Conservation (phyloP, 2,113 vertebrate genomes). For the Pelecanoides urinatrix region DNA sequence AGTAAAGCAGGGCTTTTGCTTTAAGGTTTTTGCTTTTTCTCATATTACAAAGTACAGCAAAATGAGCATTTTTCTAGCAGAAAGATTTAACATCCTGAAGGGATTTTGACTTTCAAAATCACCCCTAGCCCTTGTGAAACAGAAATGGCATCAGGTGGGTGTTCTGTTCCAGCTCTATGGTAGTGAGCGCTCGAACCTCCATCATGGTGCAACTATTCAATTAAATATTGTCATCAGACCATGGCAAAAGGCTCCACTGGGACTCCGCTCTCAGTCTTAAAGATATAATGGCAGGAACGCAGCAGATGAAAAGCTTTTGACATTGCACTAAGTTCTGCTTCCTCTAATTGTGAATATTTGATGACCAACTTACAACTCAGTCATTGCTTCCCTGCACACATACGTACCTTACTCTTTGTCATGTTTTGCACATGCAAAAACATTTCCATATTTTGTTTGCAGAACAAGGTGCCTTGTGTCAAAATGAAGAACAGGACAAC, state of each 20-base stretch:
- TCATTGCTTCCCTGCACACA: not conserved
- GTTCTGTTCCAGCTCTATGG: not conserved
- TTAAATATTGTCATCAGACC: not conserved
- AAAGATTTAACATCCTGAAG: not conserved
- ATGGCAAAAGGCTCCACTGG: not conserved
- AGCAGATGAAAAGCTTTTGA: not conserved
- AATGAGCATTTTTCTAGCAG: not conserved
- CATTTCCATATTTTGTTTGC: not conserved
- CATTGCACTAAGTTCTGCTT: not conserved
- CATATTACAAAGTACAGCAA: not conserved
- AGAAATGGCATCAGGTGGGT: not conserved
- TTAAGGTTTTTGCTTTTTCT: conserved; percentile 4
- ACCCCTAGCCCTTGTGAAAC: not conserved
- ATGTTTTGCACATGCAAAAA: not conserved
- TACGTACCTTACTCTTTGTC: not conserved
- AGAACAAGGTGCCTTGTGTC: not conserved
- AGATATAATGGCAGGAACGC: conserved; percentile 7
- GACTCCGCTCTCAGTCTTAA: not conserved
- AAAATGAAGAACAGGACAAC: not conserved
- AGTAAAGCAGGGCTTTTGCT: not conserved
- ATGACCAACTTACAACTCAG: not conserved
- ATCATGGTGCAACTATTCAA: not conserved
- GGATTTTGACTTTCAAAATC: not conserved
- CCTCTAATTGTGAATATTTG: conserved; percentile 35
- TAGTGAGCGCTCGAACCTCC: not conserved